Evolutionary conservation across 2,888 invertebrate genomes (phyloP).

Genomic region (Orthosia cruda): DNA sequence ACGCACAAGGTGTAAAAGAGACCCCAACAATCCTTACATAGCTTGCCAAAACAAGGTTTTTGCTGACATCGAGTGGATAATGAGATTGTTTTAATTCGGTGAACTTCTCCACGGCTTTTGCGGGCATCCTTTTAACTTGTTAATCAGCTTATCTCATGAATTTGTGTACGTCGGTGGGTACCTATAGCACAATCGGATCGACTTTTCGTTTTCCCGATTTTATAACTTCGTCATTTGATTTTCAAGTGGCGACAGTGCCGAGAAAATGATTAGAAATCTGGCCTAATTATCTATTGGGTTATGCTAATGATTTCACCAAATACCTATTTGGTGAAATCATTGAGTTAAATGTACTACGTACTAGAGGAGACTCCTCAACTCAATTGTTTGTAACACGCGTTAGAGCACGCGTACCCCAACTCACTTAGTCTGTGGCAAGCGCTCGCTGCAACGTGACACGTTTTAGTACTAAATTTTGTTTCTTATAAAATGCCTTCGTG

Average conservation of each 20-base stretch:
- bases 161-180: constrained; percentile 72
- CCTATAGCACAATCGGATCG: constrained; percentile 70
- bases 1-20: constrained; percentile 22
- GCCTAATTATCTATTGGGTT: too few relatives aligned
- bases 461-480: too few relatives aligned
- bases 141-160: constrained; percentile 87
- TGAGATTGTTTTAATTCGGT: constrained; percentile 85
- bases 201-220: constrained; percentile 55
- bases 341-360: too few relatives aligned
- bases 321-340: too few relatives aligned
- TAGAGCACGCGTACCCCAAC: too few relatives aligned
- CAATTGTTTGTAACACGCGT: too few relatives aligned
- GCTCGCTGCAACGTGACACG: too few relatives aligned
- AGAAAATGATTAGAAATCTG: not conserved
- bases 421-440: too few relatives aligned
- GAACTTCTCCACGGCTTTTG: constrained; percentile 76
- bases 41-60: constrained; percentile 73
- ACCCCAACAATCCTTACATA: constrained; percentile 51
- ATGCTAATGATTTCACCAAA: too few relatives aligned
- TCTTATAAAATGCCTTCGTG: too few relatives aligned
- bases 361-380: too few relatives aligned
- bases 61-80: constrained; percentile 77
- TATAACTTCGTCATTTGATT: constrained; percentile 34
- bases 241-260: constrained; percentile 14
- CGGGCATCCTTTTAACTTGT: constrained; percentile 84